Evolutionary conservation across 2,797 vertebrate species (phyloP).

Genomic region (Fundulus diaphanus): DNA sequence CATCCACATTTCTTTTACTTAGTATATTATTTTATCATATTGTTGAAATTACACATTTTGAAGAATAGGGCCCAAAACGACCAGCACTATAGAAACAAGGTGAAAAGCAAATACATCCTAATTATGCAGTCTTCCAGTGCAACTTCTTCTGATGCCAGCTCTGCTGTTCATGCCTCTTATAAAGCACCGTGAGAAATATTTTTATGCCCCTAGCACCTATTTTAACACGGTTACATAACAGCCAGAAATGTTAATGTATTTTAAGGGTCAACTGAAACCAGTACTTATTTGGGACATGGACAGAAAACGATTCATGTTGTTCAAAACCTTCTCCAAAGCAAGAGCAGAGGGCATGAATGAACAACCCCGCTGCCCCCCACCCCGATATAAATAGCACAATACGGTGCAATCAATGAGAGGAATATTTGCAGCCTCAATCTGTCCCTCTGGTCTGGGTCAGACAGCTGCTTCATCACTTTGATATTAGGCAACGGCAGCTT

Average conservation of each 20-base stretch:
- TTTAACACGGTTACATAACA: not conserved
- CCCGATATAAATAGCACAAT: too few species aligned
- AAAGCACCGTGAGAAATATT: not conserved
- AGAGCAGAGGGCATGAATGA: not conserved
- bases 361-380: too few species aligned
- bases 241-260: not conserved
- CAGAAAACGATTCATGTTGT: not conserved
- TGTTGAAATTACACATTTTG: not conserved
- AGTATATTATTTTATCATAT: not conserved
- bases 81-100: not conserved
- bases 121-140: not conserved
- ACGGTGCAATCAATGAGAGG: too few species aligned
- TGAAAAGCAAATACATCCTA: not conserved
- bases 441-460: too few species aligned
- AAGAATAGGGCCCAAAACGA: not conserved
- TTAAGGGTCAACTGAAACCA: not conserved
- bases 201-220: not conserved
- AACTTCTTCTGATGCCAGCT: not conserved
- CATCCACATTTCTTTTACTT: not conserved
- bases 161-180: not conserved
- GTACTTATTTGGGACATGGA: not conserved
- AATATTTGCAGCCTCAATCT: too few species aligned
- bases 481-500: too few species aligned
- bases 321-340: not conserved
- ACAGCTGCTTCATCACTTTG: too few species aligned